A percentile compares a stretch with the other conserved stretches of the same genome.
Evolutionary conservation across 1,140 invertebrate genomes (phyloP).

Genomic region (Limonius californicus): DNA sequence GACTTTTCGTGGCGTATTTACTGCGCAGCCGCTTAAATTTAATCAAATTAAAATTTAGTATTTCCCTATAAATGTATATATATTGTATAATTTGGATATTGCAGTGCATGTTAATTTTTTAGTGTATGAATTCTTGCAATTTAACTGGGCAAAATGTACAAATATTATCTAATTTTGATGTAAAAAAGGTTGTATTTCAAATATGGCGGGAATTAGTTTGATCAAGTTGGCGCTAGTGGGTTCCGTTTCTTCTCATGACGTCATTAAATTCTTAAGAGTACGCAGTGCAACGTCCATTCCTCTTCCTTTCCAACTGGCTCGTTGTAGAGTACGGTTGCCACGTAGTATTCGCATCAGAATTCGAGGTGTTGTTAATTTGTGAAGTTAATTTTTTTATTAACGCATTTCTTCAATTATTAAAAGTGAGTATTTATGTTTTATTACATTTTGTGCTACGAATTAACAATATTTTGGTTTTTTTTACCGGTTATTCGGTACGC

Average conservation of each 20-base stretch:
- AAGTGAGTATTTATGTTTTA: constrained; percentile 15
- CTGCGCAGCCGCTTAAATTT: too few relatives aligned
- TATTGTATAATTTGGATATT: too few relatives aligned
- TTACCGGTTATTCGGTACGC: constrained; percentile 21
- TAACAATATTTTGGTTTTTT: constrained; percentile 23
- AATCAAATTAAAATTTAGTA: too few relatives aligned
- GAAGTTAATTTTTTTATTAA: neutral
- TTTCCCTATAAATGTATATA: too few relatives aligned
- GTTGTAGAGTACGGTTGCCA: constrained; percentile 42
- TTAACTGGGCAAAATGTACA: too few relatives aligned
- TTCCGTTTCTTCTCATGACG: constrained; percentile 4
- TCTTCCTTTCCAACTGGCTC: constrained; percentile 45
- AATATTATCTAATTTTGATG: too few relatives aligned
- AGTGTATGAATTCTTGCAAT: too few relatives aligned
- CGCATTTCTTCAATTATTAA: constrained; percentile 12
- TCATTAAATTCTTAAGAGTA: neutral
- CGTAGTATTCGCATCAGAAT: neutral
- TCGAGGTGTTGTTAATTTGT: neutral
- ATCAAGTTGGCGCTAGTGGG: neutral
- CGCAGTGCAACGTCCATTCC: constrained; percentile 11
- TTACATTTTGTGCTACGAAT: constrained; percentile 3
- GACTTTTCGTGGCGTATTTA: too few relatives aligned
- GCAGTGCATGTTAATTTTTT: too few relatives aligned
- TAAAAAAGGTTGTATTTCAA: too few relatives aligned
- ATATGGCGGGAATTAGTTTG: too few relatives aligned